phyloP scores from a whole-genome alignment of 2,797 vertebrate genomes.

The Typhlichthys subterraneus region DNA sequence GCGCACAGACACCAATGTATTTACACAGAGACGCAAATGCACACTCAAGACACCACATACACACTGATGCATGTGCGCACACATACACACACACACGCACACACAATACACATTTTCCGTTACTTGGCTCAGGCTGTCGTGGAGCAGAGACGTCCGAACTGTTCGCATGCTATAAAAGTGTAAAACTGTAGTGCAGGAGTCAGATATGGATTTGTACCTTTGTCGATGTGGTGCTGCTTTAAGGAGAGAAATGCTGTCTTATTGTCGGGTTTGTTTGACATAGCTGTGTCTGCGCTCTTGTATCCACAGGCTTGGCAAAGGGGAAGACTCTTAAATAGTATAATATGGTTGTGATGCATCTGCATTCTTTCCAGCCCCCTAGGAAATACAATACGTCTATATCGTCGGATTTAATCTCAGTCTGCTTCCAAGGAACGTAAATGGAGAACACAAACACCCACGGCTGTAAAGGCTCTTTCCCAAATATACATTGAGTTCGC shows the following conservation, averaged over 20 bases:
- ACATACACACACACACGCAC: slow-evolving; percentile 3
- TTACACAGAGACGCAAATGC: background rate
- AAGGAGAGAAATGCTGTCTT: slow-evolving; percentile 29
- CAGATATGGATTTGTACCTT: slow-evolving; percentile 57
- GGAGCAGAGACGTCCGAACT: slow-evolving; percentile 10
- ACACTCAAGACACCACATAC: background rate
- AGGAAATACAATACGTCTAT: slow-evolving; percentile 76
- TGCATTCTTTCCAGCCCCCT: slow-evolving; percentile 73
- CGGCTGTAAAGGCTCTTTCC: slow-evolving; percentile 56
- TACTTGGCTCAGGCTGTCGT: slow-evolving; percentile 17
- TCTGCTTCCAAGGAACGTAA: slow-evolving; percentile 72
- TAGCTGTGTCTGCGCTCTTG: slow-evolving; percentile 46
- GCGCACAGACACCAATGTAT: background rate
- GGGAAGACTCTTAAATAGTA: slow-evolving; percentile 61
- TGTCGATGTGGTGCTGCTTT: slow-evolving; percentile 37
- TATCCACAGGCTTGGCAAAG: slow-evolving; percentile 66
- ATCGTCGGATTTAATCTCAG: slow-evolving; percentile 76
- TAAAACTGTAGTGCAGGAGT: slow-evolving; percentile 65
- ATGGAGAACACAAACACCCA: slow-evolving; percentile 70
- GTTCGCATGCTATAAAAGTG: slow-evolving; percentile 53
- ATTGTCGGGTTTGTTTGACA: slow-evolving; percentile 45
- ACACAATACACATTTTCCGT: slow-evolving; percentile 25
- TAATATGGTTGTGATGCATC: slow-evolving; percentile 81
- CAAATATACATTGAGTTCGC: slow-evolving; percentile 63
- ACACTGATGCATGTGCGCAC: background rate